Evolutionary conservation across 35 echinoderm and acorn worm genomes (phyloP), one percentile per base, ranked within the genome.

Genomic region (Apostichopus japonicus): DNA sequence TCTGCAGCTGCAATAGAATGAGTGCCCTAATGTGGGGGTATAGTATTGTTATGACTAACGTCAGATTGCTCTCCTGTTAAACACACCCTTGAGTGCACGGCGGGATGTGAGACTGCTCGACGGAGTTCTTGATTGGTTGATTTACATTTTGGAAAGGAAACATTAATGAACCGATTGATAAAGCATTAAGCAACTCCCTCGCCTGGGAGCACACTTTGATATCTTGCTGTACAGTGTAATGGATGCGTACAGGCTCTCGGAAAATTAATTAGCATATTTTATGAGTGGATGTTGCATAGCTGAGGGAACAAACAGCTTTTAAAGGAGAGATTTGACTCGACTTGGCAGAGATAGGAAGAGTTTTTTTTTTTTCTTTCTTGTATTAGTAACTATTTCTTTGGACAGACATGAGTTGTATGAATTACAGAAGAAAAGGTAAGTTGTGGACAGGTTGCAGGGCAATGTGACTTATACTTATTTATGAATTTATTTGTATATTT

Each of bases 191-290:
- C 71, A 75, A 75, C 71, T 75, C 71, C 71, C 11, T 23, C 22
- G 71, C 71, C 71, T 75, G 15, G 71, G 71, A 75, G 71, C 71
- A 75, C n/a, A 19, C 71, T 75, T 75, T 75, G 71, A 75, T 75
- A 75, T 75, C 22, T 75, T 19, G 71, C 71, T 75, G 71, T 19
- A 7, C 71, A 19, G 71, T 75, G 71, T 75, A 75, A 75, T 75
- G 71, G 71, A 75, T 19, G 71, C 71, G 71, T 75, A 75, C 71
- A 75, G 71, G 17, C 71, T 75, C 71, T 75, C n/a, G 71, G 71
- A 75, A 75, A 58, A 84, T 21, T 84, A 84, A 84, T 84, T 84
- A 84, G 81, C 81, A 84, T 84, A 84, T 84, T 84, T 84, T 58
- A 58, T 22, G 27, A 59, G 54, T 84, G 81, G 81, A 84, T 84